Evolutionary conservation across 2,797 vertebrate species (phyloP).

Genomic region (Ctenopoma multispine): DNA sequence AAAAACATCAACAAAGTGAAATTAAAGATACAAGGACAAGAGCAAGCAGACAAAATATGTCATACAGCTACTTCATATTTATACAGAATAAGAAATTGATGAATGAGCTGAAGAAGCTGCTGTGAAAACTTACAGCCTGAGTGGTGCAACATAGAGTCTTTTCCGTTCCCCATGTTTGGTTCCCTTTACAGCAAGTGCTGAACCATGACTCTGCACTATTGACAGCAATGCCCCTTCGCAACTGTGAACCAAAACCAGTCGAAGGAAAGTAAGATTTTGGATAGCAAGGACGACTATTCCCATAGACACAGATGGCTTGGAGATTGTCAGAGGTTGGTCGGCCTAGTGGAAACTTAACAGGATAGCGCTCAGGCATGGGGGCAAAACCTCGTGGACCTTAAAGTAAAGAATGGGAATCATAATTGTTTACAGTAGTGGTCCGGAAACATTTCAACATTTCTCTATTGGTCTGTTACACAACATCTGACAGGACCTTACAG

Average conservation of each 20-base stretch:
- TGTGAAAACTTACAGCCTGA: conserved; percentile 77
- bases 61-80: not conserved
- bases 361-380: conserved; percentile 38
- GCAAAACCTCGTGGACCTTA: conserved; percentile 34
- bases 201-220: conserved; percentile 81
- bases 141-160: conserved; percentile 78
- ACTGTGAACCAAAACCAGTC: conserved; percentile 50
- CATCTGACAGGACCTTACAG: no score
- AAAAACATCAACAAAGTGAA: conserved; percentile 13
- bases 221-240: conserved; percentile 62
- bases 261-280: conserved; percentile 64
- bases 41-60: not conserved
- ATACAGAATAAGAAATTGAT: not conserved
- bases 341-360: conserved; percentile 75
- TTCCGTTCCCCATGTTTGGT: conserved; percentile 51
- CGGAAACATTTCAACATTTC: no score
- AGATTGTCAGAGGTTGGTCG: conserved; percentile 74
- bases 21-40: not conserved
- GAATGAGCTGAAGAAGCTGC: not conserved
- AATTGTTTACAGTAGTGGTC: not conserved
- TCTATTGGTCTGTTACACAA: no score
- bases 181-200: conserved; percentile 72
- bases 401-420: not conserved
- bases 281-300: conserved; percentile 73
- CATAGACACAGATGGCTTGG: conserved; percentile 74